Base-by-base conservation (phyloP, 2,797 vertebrate genomes). In the Macropodus opercularis region DNA sequence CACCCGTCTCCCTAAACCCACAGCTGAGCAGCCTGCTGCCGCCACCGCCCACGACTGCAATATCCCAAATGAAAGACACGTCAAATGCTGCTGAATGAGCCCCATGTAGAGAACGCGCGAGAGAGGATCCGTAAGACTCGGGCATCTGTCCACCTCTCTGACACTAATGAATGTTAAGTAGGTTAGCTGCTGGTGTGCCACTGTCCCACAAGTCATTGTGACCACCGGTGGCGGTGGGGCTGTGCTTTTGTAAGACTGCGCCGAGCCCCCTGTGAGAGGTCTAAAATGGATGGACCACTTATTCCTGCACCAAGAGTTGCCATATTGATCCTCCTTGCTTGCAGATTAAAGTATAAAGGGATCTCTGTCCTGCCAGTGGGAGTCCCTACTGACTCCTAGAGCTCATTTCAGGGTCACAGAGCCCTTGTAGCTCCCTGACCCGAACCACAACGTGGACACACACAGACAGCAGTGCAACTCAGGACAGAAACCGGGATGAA, bases 341-440 rank as follows among this genome's bases (percentile, higher is more conserved):
- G 93, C 93, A 96, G 94, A 96, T 97, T 97, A 95, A 94, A 94
- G 91, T 88, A 92, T 93, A 95, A 95, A 96, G 88, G 66, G 50
- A 91, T 92, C 92, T 90, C 94, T 92, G 86, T 94, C 91, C 83
- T 92, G 87, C 84, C 94, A 90, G 94, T 86, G 81, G 94, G 95
- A 90, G 87, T 87, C 90, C 90, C 69, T 70, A 43, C 90, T 89
- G 89, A 89, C 93, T 94, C 94, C 93, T 90, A 83, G 90, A 87
- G 91, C 89, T 92, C 92, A 92, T 92, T 97, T 93, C 88, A 91
- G 91, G 95, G 96, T 98, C 96, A 98, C 79, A 81, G 94, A 95
- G 93, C 93, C 94, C 93, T 92, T 94, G 92, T 93, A 91, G 85
- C 84, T 90, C 85, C 90, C 91, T 95, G 95, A 96, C 95, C 95